Base-by-base conservation (phyloP, 2,797 vertebrate genomes). In the Phyllotis vaccarum region DNA sequence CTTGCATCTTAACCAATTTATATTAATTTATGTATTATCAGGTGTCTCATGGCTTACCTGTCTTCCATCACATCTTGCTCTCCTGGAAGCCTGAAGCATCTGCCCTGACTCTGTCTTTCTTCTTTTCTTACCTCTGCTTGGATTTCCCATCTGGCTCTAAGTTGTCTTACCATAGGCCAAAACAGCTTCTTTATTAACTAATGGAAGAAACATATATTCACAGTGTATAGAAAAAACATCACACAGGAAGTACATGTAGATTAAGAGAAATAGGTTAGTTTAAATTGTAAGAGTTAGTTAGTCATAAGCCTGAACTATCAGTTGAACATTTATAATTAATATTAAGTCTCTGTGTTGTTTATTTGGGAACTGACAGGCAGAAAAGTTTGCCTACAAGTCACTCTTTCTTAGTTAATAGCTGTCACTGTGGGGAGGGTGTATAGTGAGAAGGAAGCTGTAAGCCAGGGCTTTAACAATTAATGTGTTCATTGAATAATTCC, bases 401-500 rank as follows among this genome's bases (percentile, higher is more conserved):
- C 37, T 96, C 14, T 0, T 7, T 60, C 29, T 70, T 31, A 29
- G 46, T 37, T 27, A 52, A 14, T 22, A 52, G 89, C 19, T 49
- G 85, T 16, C 66, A n/a, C 21, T 37, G 70, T n/a, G 46, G 85
- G 43, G 12, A 85, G 13, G 56, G 34, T 5, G 0, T 34, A 8
- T 10, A 0, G 37, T 11, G 8, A 80, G 5, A 49, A 90, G 74
- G 43, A 75, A 2, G 0, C n/a, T n/a, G 76, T 93, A 92, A 92
- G 94, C 90, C 68, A 60, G 92, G n/a, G 74, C 62, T 95, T 94
- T 92, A 81, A 95, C 91, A 92, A 88, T 93, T 85, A 56, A 96
- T 40, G 89, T 75, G 81, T 58, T 93, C 78, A 64, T 93, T 90
- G 78, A 97, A 91, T 95, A 94, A 82, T 74, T 97, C 95, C 90